Evolutionary conservation across 2,888 invertebrate genomes (phyloP).

Genomic region (Spodoptera picta): DNA sequence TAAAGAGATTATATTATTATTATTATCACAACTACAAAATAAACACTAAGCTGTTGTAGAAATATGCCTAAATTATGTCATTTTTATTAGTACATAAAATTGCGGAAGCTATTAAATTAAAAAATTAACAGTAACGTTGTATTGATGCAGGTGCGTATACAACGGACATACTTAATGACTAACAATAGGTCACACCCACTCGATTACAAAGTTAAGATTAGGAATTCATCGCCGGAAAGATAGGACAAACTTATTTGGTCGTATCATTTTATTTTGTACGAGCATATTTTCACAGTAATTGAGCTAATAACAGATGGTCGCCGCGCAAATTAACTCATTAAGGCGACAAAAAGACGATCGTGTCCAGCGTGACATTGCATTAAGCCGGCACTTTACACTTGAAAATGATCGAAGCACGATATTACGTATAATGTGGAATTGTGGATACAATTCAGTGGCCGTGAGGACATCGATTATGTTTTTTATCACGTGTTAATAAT

Average conservation of each 20-base stretch:
- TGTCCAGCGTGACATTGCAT: conserved; percentile 72
- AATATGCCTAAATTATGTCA: too few species aligned
- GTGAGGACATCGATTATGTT: conserved; percentile 61
- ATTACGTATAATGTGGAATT: conserved; percentile 43
- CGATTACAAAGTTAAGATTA: conserved; percentile 23
- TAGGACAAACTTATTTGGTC: conserved; percentile 7
- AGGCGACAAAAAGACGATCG: conserved; percentile 71
- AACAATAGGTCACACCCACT: conserved; percentile 23
- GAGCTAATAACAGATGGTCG: conserved; percentile 54
- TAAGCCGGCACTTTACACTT: conserved; percentile 51
- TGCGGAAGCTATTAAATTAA: too few species aligned
- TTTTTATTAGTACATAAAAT: too few species aligned
- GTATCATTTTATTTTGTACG: conserved; percentile 23
- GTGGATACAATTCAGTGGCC: conserved; percentile 53
- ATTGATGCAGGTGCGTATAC: neutral
- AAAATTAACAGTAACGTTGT: too few species aligned
- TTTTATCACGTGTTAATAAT: conserved; percentile 43
- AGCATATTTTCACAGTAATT: conserved; percentile 43
- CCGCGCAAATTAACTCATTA: conserved; percentile 70
- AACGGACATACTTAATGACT: conserved; percentile 3
- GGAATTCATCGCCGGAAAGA: conserved; percentile 6
- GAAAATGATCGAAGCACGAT: conserved; percentile 63
- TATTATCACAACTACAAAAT: too few species aligned
- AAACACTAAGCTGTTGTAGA: too few species aligned
- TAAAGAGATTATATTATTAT: neutral